Conservation (phyloP, 2,113 vertebrate genomes). For the Anarhynchus alexandrinus region DNA sequence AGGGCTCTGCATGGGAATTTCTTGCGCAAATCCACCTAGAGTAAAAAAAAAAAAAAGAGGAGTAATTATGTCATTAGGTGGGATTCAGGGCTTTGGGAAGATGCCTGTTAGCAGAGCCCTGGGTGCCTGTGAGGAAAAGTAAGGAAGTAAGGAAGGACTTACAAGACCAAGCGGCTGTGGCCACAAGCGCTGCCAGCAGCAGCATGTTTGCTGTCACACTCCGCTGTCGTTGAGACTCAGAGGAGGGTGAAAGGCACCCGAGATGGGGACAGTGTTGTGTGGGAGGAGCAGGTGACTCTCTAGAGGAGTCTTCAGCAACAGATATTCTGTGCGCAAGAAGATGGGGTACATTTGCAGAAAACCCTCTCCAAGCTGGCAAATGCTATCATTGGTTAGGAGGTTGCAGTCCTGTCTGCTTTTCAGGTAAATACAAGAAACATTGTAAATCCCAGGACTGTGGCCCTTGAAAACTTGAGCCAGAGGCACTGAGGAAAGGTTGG, state of each 20-base stretch:
- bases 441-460: background rate
- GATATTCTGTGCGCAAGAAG: background rate
- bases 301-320: fast-evolving
- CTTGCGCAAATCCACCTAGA: background rate
- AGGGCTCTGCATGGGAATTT: background rate
- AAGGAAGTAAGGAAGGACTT: too few species aligned
- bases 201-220: background rate
- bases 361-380: background rate
- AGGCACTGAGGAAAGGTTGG: background rate
- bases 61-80: too few species aligned
- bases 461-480: background rate
- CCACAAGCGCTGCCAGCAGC: background rate
- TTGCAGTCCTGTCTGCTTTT: background rate
- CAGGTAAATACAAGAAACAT: background rate
- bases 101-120: too few species aligned
- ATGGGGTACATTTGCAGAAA: background rate
- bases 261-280: background rate
- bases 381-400: background rate
- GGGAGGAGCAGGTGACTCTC: background rate
- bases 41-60: too few species aligned
- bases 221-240: background rate
- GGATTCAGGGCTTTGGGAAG: too few species aligned
- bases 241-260: background rate
- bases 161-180: background rate
- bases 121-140: too few species aligned